These are phyloP conservation scores for Picathartes gymnocephalus DNA, from an alignment of 2,113 vertebrate species.

Conservation along the genomic window DNA sequence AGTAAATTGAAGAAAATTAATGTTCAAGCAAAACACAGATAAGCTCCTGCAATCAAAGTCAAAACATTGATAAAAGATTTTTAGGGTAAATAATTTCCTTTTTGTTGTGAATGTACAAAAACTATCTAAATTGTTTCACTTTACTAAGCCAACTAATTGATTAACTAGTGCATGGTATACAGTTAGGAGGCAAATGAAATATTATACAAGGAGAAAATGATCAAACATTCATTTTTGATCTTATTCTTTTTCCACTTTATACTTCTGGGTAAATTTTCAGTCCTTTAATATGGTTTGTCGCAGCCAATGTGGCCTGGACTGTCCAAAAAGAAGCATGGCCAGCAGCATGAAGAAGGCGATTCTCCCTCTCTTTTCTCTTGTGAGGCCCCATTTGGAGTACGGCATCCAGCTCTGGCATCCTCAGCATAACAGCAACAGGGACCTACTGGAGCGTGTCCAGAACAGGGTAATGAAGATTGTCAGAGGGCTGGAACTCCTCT, in stretches of 20 bases:
- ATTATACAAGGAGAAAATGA: not conserved
- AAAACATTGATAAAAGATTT: not conserved
- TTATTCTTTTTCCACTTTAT: not conserved
- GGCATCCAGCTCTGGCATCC: not conserved
- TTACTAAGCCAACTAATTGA: not conserved
- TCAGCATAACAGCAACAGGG: not conserved
- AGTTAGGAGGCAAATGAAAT: not conserved
- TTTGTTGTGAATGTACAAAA: not conserved
- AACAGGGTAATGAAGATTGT: not conserved
- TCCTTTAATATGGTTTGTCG: not conserved
- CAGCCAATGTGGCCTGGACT: not conserved
- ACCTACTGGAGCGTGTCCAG: not conserved
- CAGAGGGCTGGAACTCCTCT: not conserved
- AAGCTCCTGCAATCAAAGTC: not conserved
- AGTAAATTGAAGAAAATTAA: not conserved
- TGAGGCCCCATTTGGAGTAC: not conserved
- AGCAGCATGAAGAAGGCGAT: not conserved
- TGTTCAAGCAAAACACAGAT: not conserved
- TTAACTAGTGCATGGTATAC: not conserved
- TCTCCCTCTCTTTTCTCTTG: not conserved
- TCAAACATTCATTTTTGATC: not conserved
- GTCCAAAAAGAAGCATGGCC: not conserved
- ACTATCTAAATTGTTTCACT: not conserved
- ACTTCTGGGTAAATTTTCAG: not conserved
- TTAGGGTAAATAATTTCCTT: not conserved